Percentiles rank a stretch among this genome's conserved stretches.
phyloP scores from a whole-genome alignment of 2,888 invertebrate species.

The Eristalinus aeneus region DNA sequence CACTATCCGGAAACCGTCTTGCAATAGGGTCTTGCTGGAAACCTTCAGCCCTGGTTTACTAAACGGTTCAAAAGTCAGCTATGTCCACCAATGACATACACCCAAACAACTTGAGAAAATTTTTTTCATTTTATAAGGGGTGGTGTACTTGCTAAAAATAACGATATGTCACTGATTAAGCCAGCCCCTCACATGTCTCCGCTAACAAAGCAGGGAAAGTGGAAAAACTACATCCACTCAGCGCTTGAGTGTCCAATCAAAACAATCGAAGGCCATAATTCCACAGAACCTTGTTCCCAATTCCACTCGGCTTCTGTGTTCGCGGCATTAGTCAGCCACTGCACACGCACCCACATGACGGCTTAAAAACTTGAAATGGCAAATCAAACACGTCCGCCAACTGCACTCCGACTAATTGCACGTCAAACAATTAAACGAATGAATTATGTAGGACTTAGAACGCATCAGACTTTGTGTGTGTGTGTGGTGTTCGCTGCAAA shows the following conservation, averaged over 20 bases:
- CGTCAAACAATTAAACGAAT: slow-evolving; percentile 61
- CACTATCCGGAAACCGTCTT: too few species aligned
- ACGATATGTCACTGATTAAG: too few species aligned
- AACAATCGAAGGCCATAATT: neutral
- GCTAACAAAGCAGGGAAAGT: too few species aligned
- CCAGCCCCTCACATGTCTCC: too few species aligned
- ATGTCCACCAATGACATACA: too few species aligned
- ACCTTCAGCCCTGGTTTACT: too few species aligned
- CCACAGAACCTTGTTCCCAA: neutral
- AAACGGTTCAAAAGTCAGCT: too few species aligned
- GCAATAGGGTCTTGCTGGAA: too few species aligned
- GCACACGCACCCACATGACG: neutral
- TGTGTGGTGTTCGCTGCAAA: slow-evolving; percentile 30
- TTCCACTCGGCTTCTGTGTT: neutral
- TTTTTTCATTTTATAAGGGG: too few species aligned
- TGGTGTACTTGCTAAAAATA: too few species aligned
- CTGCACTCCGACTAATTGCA: slow-evolving; percentile 53
- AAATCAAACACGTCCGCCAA: slow-evolving; percentile 34
- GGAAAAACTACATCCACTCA: neutral
- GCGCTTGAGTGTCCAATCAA: neutral
- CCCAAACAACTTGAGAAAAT: too few species aligned
- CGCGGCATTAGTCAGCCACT: neutral
- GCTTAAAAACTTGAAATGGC: slow-evolving; percentile 23
- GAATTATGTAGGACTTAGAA: slow-evolving; percentile 60
- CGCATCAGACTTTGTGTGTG: slow-evolving; percentile 23